Base-by-base conservation (phyloP, 2,113 vertebrate species). In the Anolis carolinensis region DNA sequence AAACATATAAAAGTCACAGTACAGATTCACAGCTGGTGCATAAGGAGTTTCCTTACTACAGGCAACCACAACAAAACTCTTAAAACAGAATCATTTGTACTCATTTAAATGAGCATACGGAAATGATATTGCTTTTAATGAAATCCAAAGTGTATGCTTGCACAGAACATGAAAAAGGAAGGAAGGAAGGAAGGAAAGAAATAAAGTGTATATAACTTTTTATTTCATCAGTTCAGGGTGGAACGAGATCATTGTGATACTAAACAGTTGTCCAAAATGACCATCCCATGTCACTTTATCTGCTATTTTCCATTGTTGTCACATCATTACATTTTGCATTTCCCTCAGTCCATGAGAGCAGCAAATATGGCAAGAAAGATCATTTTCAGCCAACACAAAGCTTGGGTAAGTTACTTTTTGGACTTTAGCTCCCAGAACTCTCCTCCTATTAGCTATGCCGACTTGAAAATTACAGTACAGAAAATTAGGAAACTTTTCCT, bases 111-210 rank as follows among this genome's bases (percentile, higher is more conserved):
- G 84, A 92, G 90, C 93, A 89, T 0, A 4, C 84, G 81, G 85
- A 91, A 82, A 59, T 82, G 90, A 90, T 91, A 89, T 90, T 87
- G 83, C 74, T 86, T 74, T 91, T 87, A 77, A 88, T 85, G 89
- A 89, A 90, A 87, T 7, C 68, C 50, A 11, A 30, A 30, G 62
- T 6, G 16, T 48, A 4, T 39, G 39, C 25, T 48, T 81, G 13
- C 23, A 67, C 5, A 67, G 76, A 5, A 23, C 9, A 2, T 1
- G 9, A 52, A 7, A 32, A 32, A 77, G 75, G 27, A 13, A 75
- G 36, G 32, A 16, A 74, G 36, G 32, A 27, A 72, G 70, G 18
- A 20, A 72, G 16, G 30, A 72, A 55, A n/a, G 59, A 4, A 18
- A 32, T 7, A 36, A 68, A 25, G 65, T 30, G 27, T 68, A 30